These are phyloP conservation scores for Diarsia rubi DNA, from an alignment of 2,888 invertebrate species.

Conservation along the genomic window DNA sequence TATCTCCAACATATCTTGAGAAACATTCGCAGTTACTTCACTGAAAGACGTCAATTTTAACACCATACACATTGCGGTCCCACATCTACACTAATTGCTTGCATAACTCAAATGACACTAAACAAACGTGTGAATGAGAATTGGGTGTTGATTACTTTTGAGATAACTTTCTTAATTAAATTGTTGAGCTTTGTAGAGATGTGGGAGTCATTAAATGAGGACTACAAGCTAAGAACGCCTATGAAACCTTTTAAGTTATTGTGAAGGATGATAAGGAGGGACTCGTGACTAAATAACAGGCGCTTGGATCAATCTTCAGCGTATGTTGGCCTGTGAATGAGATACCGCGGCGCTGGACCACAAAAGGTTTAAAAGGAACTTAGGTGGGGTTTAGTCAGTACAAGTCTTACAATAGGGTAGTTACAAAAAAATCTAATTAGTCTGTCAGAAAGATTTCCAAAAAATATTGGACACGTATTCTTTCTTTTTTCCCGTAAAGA, in stretches of 20 bases:
- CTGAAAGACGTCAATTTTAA: conserved; percentile 38
- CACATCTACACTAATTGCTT: conserved; percentile 44
- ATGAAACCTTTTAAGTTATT: neutral
- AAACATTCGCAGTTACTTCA: conserved; percentile 41
- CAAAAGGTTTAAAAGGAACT: too few species aligned
- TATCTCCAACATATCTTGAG: conserved; percentile 28
- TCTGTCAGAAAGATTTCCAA: too few species aligned
- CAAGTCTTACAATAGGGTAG: too few species aligned
- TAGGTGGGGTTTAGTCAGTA: too few species aligned
- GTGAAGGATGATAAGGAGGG: too few species aligned
- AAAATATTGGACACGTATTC: too few species aligned
- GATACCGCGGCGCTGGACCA: too few species aligned
- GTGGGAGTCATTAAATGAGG: neutral
- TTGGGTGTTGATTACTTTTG: conserved; percentile 20
- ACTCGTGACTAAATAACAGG: too few species aligned
- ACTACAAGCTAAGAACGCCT: neutral
- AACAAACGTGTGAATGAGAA: conserved; percentile 36
- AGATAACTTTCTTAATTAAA: conserved; percentile 20
- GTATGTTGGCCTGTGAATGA: too few species aligned
- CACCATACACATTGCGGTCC: conserved; percentile 22
- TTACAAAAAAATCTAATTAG: too few species aligned
- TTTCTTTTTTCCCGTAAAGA: too few species aligned
- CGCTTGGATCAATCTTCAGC: too few species aligned
- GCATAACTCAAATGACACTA: conserved; percentile 46
- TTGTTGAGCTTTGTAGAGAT: conserved; percentile 2